These are phyloP conservation scores for Halcyon smyrnensis DNA, from an alignment of 2,797 vertebrate species.

Conservation along the genomic window DNA sequence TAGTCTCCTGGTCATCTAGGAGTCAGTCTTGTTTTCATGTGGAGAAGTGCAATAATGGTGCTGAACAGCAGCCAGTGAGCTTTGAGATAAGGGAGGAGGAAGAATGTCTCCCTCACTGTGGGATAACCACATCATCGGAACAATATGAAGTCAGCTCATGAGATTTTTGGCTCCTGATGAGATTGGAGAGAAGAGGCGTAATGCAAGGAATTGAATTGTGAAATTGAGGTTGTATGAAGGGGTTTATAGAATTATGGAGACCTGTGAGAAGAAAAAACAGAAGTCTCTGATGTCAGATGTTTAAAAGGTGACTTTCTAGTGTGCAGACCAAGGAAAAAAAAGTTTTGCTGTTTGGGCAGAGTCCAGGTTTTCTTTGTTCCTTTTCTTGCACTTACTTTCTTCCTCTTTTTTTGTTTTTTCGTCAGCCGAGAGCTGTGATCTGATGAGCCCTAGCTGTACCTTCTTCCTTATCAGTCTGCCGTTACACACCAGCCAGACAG, in stretches of 20 bases:
- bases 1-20: not conserved
- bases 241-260: not conserved
- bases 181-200: not conserved
- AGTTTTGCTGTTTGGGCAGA: not conserved
- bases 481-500: not conserved
- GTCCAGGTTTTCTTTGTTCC: not conserved
- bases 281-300: not conserved
- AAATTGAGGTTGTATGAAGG: not conserved
- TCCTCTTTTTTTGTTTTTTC: not conserved
- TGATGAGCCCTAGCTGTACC: not conserved
- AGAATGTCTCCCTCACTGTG: not conserved
- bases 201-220: not conserved
- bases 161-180: not conserved
- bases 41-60: not conserved
- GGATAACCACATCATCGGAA: not conserved
- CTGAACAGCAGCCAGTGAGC: not conserved
- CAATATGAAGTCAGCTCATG: not conserved
- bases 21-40: not conserved
- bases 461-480: not conserved
- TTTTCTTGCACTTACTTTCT: not conserved
- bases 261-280: not conserved
- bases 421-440: not conserved
- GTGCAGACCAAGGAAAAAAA: not conserved
- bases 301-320: not conserved
- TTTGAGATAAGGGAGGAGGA: slow-evolving; percentile 11